Evolutionary conservation across 2,113 vertebrate genomes (phyloP), one percentile per base, ranked within the genome.

Genomic region (Conger conger): DNA sequence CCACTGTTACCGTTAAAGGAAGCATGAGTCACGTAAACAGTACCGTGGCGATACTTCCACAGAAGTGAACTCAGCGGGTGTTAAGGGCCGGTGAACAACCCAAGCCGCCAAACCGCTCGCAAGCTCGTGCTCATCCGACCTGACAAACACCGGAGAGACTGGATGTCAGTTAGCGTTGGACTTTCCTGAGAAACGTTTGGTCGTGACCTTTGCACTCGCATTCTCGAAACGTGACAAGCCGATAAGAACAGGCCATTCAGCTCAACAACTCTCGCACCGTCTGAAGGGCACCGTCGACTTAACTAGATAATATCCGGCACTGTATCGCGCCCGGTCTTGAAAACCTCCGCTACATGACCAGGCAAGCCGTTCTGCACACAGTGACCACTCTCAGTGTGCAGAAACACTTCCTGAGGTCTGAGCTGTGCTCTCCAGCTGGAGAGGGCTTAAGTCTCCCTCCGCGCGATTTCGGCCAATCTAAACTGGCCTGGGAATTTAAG

Each of bases 351-450:
- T n/a, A n/a, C n/a, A n/a, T n/a, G n/a, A n/a, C n/a, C n/a, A n/a
- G n/a, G 8, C 40, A 42, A 42, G 40, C 40, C 9, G 9, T 42
- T 9, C 40, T n/a, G n/a, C 40, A 42, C 40, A 42, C 40, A 42
- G 40, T 42, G 40, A 42, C 9, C 9, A 1, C 40, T 42, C 40
- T 42, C 40, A 6, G 4, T 42, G 40, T 4, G 40, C 4, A 42
- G 40, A 42, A 42, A 42, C 4, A 1, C 40, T n/a, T 42, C 40
- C 40, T 42, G 40, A 6, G 4, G 40, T 42, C 40, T 42, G 40
- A 42, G n/a, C 53, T 79, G 78, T 11, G 38, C 45, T 80, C 17
- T 42, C 37, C 76, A 73, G 30, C 78, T 68, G 57, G 82, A 80
- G 42, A 15, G 73, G 35, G 9, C 6, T 73, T 73, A 78, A 86